Evolutionary conservation across 2,113 vertebrate species (phyloP), one percentile per base, ranked within the genome.

Genomic region (Eulemur rufifrons): DNA sequence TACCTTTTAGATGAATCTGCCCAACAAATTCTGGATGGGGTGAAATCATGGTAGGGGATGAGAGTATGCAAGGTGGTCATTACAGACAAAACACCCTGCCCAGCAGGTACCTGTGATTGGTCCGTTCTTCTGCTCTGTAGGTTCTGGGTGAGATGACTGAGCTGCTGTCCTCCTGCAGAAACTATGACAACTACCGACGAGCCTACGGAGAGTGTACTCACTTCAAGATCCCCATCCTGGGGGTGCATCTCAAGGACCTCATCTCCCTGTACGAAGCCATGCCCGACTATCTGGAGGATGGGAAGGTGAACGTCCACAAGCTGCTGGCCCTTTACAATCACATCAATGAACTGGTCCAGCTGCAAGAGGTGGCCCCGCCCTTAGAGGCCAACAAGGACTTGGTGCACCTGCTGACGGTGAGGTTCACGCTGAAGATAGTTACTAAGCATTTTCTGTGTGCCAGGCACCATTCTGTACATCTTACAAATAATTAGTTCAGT

Each of bases 131-230:
- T 34, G 8, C 91, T 94, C 59, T 32, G 63, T 92, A 99, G 99
- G 99, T 99, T 56, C 98, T 99, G 93, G 99, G 99, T 87, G 99
- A 99, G 98, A 99, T 99, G 99, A 99, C 99, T 0, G 99, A 99
- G 98, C 98, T 99, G 92, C 99, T 99, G 95, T 99, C 99, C 13
- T 99, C 99, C 56, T 99, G 98, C 97, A 99, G 99, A 97, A 99
- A 99, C 98, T 99, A 99, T 54, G 99, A 99, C 98, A 99, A 99
- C 98, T 99, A 99, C 90, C 98, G 99, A 78, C 99, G 99, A 91
- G 99, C 99, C 82, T 99, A 99, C 63, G 99, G 98, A 0, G 99
- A 98, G 94, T 99, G 99, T 93, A 98, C 98, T 69, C 99, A 99
- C 93, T 99, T 99, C 98, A 99, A 99, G 98, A 99, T 99, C 95